Base-by-base conservation (phyloP, 2,113 vertebrate species). In the Sterna hirundo region DNA sequence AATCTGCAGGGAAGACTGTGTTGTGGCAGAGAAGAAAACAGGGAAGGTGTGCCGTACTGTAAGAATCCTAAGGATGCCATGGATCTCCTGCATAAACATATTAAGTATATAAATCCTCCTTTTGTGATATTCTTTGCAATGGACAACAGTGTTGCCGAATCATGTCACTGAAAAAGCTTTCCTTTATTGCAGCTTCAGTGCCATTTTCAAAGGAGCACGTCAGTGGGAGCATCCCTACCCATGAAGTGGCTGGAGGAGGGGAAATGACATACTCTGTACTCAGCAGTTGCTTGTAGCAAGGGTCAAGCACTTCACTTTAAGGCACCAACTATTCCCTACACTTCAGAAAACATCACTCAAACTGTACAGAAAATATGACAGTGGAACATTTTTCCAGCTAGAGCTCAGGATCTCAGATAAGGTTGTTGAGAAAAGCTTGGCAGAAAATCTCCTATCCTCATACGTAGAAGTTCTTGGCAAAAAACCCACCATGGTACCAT, bases 401-500 rank as follows among this genome's bases (percentile, higher is more conserved):
- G n/a, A 86, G n/a, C 42, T 83, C 68, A 47, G 29, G 12, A 36
- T 62, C 38, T 58, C 42, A 78, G 38, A 36, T 23, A 77, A 68
- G 13, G 17, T 3, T 51, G 13, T 51, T 46, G n/a, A 88, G 69
- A 60, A 71, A 72, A 91, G n/a, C 11, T 78, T 44, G 34, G 21
- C 20, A 93, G 36, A 58, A 77, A 29, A 8, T 44, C 83, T 86
- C 20, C 9, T 78, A 5, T 27, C 47, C 21, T 62, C 26, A 49
- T 32, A 68, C 5, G 5, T 11, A 42, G 27, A 88, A n/a, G 10
- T n/a, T 61, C 21, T 83, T 58, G 8, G 29, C 22, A 71, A 58
- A 90, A 74, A 66, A 2, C 0, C 11, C 30, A 71, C 5, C 22
- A 17, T 4, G 8, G 22, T 29, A n/a, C 20, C 12, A 18, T n/a